Percentiles rank a stretch among this genome's conserved stretches.
Evolutionary conservation across 2,888 invertebrate genomes (phyloP).

Genomic region (Hemaris fuciformis): DNA sequence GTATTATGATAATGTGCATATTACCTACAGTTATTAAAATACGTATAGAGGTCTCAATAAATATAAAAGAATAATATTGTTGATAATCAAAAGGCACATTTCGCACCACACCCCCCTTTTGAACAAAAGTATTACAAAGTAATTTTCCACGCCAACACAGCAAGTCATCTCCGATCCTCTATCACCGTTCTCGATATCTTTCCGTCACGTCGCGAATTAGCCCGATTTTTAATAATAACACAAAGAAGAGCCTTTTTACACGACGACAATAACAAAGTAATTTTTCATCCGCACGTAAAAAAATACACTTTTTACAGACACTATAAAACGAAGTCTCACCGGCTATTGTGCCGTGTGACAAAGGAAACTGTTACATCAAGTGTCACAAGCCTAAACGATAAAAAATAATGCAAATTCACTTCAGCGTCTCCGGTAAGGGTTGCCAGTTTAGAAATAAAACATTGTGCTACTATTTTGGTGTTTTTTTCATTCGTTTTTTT

Average conservation of each 20-base stretch:
- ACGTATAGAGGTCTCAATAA: too few relatives aligned
- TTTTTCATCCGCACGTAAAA: slow-evolving; percentile 60
- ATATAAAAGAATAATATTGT: not conserved
- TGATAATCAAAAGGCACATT: not conserved
- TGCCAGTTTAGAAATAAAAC: not conserved
- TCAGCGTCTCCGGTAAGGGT: slow-evolving; percentile 28
- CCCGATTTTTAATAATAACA: slow-evolving; percentile 14
- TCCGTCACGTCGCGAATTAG: slow-evolving; percentile 7
- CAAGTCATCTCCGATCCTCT: slow-evolving; percentile 2
- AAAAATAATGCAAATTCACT: slow-evolving; percentile 78
- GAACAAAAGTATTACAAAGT: slow-evolving; percentile 10
- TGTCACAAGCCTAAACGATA: slow-evolving; percentile 62
- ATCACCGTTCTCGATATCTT: not conserved
- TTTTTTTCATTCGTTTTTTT: not conserved
- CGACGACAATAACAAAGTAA: slow-evolving; percentile 55
- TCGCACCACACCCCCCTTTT: not conserved
- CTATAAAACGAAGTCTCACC: slow-evolving; percentile 58
- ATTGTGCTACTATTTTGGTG: not conserved
- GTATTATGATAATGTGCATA: too few relatives aligned
- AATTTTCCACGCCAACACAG: not conserved
- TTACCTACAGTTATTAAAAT: too few relatives aligned
- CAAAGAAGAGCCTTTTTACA: slow-evolving; percentile 4
- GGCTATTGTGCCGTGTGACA: slow-evolving; percentile 60
- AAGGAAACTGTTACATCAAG: slow-evolving; percentile 58
- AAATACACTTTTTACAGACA: slow-evolving; percentile 47